phyloP scores from a whole-genome alignment of 2,888 invertebrate genomes.

The Steinernema scapterisci region DNA sequence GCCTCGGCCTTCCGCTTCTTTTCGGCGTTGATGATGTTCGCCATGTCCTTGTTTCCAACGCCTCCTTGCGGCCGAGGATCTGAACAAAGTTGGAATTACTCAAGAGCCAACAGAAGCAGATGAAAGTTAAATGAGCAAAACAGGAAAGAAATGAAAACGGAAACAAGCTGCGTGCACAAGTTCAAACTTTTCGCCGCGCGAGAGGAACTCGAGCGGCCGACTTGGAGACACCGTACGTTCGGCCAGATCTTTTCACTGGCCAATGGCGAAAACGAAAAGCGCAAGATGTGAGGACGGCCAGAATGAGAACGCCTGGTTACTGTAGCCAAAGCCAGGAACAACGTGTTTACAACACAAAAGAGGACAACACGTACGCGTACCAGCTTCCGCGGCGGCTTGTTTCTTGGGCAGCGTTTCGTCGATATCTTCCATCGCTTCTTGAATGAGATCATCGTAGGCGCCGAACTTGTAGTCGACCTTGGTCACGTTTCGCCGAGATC shows the following conservation, averaged over 20 bases:
- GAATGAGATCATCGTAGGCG: slow-evolving; percentile 81
- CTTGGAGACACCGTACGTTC: too few species aligned
- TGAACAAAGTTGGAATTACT: slow-evolving; percentile 27
- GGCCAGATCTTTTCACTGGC: too few species aligned
- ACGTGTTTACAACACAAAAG: slow-evolving; percentile 5
- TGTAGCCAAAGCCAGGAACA: too few species aligned
- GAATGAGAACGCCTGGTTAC: too few species aligned
- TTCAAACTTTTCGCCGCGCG: too few species aligned
- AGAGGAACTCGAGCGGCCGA: too few species aligned
- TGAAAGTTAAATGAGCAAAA: too few species aligned
- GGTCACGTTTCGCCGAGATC: slow-evolving; percentile 46
- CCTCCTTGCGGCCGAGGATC: slow-evolving; percentile 76
- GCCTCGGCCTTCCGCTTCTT: slow-evolving; percentile 43
- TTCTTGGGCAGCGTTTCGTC: slow-evolving; percentile 28
- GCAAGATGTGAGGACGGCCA: too few species aligned
- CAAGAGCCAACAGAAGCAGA: slow-evolving; percentile 6
- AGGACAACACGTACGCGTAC: slow-evolving; percentile 21
- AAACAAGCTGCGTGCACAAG: too few species aligned
- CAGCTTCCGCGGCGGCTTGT: slow-evolving; percentile 8
- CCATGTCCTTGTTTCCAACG: slow-evolving; percentile 82
- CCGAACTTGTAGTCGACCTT: slow-evolving; percentile 79
- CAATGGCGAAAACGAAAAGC: too few species aligned
- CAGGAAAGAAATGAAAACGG: too few species aligned
- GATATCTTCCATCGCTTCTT: slow-evolving; percentile 46
- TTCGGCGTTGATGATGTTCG: slow-evolving; percentile 54